Evolutionary conservation across 2,113 vertebrate genomes (phyloP).

Genomic region (Hippoglossus stenolepis): DNA sequence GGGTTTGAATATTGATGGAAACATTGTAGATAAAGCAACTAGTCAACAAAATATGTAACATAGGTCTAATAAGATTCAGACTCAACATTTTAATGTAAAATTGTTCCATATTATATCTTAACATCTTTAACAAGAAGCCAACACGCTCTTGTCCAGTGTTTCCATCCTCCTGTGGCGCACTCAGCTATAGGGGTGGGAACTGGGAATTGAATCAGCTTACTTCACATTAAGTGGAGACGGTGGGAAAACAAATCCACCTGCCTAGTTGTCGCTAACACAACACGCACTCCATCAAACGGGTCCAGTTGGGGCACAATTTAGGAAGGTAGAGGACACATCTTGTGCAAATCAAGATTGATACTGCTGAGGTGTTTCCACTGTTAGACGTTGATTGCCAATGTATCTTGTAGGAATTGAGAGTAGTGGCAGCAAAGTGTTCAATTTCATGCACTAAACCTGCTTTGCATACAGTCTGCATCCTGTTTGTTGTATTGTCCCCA

Average conservation of each 20-base stretch:
- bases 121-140: conserved; percentile 33
- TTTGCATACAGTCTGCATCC: conserved; percentile 53
- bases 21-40: too few relatives aligned
- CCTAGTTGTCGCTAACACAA: conserved; percentile 65
- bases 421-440: conserved; percentile 46
- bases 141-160: conserved; percentile 49
- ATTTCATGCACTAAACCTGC: conserved; percentile 48
- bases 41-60: too few relatives aligned
- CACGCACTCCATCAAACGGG: conserved; percentile 67
- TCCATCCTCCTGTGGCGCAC: conserved; percentile 59
- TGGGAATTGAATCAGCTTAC: conserved; percentile 72
- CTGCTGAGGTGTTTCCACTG: conserved; percentile 43
- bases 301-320: conserved; percentile 57
- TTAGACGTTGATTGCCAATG: conserved; percentile 63
- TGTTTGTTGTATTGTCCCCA: conserved; percentile 19
- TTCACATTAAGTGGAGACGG: conserved; percentile 74
- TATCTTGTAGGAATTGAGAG: conserved; percentile 52
- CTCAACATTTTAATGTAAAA: too few relatives aligned
- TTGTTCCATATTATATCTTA: conserved; percentile 1
- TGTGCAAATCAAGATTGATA: conserved; percentile 74
- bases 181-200: conserved; percentile 50
- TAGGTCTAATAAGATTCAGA: too few relatives aligned
- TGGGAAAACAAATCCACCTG: conserved; percentile 70
- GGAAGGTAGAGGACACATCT: conserved; percentile 60
- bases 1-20: too few relatives aligned